Conservation (phyloP, 1,140 invertebrate species). For the Drosophila kurseongensis region DNA sequence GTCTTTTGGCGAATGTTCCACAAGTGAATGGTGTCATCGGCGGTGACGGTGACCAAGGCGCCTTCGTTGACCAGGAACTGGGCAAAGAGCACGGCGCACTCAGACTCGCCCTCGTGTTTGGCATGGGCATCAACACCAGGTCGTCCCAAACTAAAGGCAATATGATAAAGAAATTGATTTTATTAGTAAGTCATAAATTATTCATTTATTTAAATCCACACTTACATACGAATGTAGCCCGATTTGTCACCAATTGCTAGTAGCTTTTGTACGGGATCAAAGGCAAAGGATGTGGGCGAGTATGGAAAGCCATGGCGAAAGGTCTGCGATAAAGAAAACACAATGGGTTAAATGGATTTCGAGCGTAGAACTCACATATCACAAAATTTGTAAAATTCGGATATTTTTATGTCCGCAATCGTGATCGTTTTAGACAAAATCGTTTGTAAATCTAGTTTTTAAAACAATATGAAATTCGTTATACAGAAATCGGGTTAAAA, state of each 20-base stretch:
- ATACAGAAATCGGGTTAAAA: not conserved
- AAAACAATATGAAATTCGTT: not conserved
- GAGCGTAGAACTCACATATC: too few relatives aligned
- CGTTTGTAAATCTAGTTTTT: not conserved
- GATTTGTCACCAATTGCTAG: conserved; percentile 98
- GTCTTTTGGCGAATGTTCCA: conserved; percentile 99
- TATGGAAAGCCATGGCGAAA: conserved; percentile 99
- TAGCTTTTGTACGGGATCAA: conserved; percentile 98
- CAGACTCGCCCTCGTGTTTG: conserved; percentile 91
- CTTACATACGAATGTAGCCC: conserved; percentile 97
- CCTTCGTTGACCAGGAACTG: conserved; percentile 98
- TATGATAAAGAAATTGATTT: not conserved
- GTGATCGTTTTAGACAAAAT: too few relatives aligned
- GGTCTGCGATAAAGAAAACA: conserved; percentile 90
- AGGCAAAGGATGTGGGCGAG: conserved; percentile 97
- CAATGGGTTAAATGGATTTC: not conserved
- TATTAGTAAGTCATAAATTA: not conserved
- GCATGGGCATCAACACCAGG: conserved; percentile 98
- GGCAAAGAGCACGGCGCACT: conserved; percentile 93
- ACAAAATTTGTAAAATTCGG: too few relatives aligned
- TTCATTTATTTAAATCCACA: not conserved
- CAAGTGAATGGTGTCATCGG: conserved; percentile 97
- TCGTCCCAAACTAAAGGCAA: conserved; percentile 90
- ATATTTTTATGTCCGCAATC: too few relatives aligned
- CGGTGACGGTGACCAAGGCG: conserved; percentile 95